Evolutionary conservation across 2,113 vertebrate genomes (phyloP).

Genomic region (Apodemus speciosus): DNA sequence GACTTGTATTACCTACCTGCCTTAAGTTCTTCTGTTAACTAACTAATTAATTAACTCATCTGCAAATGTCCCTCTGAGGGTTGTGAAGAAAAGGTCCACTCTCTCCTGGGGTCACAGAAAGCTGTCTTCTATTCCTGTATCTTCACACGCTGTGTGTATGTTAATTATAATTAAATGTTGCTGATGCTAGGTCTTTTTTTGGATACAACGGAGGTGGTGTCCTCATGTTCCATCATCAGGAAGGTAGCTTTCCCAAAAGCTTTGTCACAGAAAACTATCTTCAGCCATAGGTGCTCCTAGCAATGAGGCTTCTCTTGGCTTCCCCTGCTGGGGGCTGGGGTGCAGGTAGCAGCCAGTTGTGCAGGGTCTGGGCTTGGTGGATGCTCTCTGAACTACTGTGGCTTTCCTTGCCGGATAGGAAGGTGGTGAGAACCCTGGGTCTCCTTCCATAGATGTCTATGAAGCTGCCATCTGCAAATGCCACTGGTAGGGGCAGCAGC

Average conservation of each 20-base stretch:
- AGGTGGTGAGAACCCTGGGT: neutral
- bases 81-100: too few relatives aligned
- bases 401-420: neutral
- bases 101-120: too few relatives aligned
- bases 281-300: neutral
- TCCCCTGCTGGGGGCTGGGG: neutral
- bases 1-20: neutral
- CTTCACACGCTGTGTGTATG: too few relatives aligned
- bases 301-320: neutral
- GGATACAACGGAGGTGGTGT: too few relatives aligned
- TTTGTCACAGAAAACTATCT: neutral
- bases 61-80: too few relatives aligned
- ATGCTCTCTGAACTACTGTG: fast-evolving
- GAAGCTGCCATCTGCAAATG: neutral
- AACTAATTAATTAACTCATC: too few relatives aligned
- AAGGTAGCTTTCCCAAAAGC: neutral
- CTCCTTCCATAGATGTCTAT: neutral
- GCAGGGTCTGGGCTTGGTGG: neutral
- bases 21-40: too few relatives aligned
- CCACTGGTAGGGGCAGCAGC: too few relatives aligned
- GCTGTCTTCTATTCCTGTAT: too few relatives aligned
- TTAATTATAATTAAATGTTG: too few relatives aligned
- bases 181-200: neutral
- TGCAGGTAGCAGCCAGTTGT: too few relatives aligned
- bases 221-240: neutral